phyloP scores from a whole-genome alignment of 2,113 vertebrate species.

The Piaya cayana region DNA sequence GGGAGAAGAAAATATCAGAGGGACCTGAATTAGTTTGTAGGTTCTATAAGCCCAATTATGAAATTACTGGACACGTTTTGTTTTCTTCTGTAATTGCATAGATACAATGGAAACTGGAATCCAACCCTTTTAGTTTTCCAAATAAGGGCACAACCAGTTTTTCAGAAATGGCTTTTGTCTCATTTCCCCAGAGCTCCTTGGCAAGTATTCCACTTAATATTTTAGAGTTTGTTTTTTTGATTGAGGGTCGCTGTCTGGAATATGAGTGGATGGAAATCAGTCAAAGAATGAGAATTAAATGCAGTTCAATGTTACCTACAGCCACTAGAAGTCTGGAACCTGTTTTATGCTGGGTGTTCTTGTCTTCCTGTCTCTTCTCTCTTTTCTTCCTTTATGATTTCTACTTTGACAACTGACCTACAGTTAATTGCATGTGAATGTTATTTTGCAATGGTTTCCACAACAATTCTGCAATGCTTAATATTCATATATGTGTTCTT shows the following conservation, averaged over 20 bases:
- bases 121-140: not conserved
- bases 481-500: not conserved
- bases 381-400: not conserved
- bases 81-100: not conserved
- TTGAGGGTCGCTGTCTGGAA: not conserved
- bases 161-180: not conserved
- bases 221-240: not conserved
- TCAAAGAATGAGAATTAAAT: not conserved
- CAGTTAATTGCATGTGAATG: not conserved
- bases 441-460: not conserved
- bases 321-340: not conserved
- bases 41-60: not conserved
- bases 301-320: not conserved
- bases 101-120: not conserved
- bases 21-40: not conserved
- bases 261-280: not conserved
- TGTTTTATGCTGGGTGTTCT: not conserved
- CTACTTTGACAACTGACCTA: not conserved
- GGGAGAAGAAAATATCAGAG: not conserved
- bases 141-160: not conserved
- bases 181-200: not conserved
- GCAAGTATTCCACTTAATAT: not conserved
- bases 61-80: not conserved
- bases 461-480: not conserved
- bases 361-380: not conserved